Evolutionary conservation across 2,113 vertebrate species (phyloP).

Genomic region (Clupea harengus): DNA sequence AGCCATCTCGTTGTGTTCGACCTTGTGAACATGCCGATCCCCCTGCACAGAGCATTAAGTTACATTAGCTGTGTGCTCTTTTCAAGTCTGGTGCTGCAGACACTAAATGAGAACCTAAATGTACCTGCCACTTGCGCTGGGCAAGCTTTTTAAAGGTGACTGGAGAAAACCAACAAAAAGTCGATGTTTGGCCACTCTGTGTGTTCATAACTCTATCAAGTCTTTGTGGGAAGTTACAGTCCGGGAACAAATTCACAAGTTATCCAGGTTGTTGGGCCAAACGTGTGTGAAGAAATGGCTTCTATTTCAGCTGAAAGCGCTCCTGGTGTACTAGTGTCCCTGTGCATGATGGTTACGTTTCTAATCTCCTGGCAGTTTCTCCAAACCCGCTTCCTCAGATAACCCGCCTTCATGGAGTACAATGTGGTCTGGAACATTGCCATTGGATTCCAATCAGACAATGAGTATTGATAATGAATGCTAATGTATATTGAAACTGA

Average conservation of each 20-base stretch:
- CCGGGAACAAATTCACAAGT: not conserved
- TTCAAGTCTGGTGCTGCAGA: not conserved
- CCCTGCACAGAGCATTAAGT: not conserved
- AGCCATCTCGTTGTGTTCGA: not conserved
- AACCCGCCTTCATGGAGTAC: not conserved
- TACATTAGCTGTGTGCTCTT: not conserved
- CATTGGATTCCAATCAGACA: not conserved
- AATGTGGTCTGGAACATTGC: not conserved
- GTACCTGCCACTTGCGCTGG: not conserved
- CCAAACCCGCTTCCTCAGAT: not conserved
- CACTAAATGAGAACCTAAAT: constrained; percentile 11
- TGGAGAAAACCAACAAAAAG: not conserved
- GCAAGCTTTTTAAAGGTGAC: not conserved
- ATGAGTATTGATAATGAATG: not conserved
- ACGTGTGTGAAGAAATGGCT: not conserved
- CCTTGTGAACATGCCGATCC: not conserved
- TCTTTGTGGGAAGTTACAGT: not conserved
- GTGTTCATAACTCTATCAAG: not conserved
- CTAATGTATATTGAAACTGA: not conserved
- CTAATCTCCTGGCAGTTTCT: no score
- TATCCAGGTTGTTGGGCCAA: not conserved
- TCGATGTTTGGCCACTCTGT: not conserved
- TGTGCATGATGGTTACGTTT: not conserved
- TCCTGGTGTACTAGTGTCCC: not conserved
- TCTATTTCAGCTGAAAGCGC: not conserved